These are phyloP conservation scores for Bombus difficillimus DNA, from an alignment of 1,140 invertebrate species.

Conservation along the genomic window DNA sequence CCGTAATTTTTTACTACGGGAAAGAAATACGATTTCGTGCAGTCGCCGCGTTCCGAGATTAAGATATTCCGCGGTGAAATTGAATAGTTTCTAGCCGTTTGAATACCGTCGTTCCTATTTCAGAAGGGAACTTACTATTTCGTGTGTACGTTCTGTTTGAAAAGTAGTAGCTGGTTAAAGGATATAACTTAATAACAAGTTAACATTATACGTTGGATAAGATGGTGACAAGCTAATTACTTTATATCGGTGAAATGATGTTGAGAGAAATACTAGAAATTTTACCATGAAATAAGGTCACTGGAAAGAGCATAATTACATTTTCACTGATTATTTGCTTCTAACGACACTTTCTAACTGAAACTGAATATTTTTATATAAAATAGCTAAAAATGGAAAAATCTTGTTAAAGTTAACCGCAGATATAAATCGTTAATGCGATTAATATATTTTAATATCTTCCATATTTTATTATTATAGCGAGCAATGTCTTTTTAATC, in stretches of 20 bases:
- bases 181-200: neutral
- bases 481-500: too few species aligned
- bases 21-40: constrained; percentile 57
- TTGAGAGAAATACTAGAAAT: too few species aligned
- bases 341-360: neutral
- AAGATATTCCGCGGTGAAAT: neutral
- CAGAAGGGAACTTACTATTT: neutral
- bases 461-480: too few species aligned
- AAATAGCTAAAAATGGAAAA: too few species aligned
- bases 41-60: neutral
- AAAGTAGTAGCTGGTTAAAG: too few species aligned
- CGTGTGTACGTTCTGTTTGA: neutral
- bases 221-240: too few species aligned
- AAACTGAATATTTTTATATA: neutral
- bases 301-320: too few species aligned
- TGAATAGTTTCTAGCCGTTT: neutral
- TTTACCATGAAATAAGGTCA: too few species aligned
- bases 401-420: too few species aligned
- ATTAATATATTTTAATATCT: too few species aligned
- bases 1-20: constrained; percentile 39
- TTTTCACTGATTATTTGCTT: neutral
- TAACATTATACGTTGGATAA: neutral
- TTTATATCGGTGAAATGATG: neutral
- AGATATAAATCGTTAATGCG: too few species aligned
- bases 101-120: neutral